phyloP scores from a whole-genome alignment of 2,888 invertebrate species.

The Colostygia pectinataria region DNA sequence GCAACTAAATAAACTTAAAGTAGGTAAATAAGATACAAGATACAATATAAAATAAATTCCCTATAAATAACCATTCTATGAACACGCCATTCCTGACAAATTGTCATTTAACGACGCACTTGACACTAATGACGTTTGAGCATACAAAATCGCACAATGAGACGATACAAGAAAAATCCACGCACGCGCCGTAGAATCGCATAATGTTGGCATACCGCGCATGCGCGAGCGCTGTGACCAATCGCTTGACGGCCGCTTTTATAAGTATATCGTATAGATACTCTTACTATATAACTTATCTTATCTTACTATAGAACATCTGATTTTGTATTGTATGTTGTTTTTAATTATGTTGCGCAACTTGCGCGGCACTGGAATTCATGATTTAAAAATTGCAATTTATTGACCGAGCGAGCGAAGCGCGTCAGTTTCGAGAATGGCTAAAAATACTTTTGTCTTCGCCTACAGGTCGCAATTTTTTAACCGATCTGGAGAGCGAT shows the following conservation, averaged over 20 bases:
- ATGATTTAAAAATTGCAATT: too few species aligned
- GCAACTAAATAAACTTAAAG: too few species aligned
- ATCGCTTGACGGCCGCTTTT: constrained; percentile 29
- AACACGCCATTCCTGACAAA: constrained; percentile 41
- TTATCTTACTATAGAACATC: too few species aligned
- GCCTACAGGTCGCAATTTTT: too few species aligned
- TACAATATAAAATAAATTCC: constrained; percentile 10
- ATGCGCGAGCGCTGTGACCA: constrained; percentile 39
- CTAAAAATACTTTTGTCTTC: too few species aligned
- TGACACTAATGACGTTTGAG: constrained; percentile 62
- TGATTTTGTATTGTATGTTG: constrained; percentile 8
- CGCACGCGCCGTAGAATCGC: constrained; percentile 39
- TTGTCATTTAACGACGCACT: constrained; percentile 53
- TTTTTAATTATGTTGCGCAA: too few species aligned
- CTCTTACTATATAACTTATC: too few species aligned
- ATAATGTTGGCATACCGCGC: constrained; percentile 30
- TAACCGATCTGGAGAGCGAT: too few species aligned
- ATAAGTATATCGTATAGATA: constrained; percentile 33
- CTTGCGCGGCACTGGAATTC: too few species aligned
- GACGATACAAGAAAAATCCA: constrained; percentile 40
- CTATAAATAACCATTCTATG: constrained; percentile 33
- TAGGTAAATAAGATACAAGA: constrained; percentile 8
- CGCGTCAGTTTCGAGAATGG: too few species aligned
- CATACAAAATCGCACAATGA: constrained; percentile 70
- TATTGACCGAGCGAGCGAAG: too few species aligned